Percentiles rank a stretch among this genome's conserved stretches.
phyloP scores from a whole-genome alignment of 2,888 invertebrate species.

The Phyllotreta cruciferae region DNA sequence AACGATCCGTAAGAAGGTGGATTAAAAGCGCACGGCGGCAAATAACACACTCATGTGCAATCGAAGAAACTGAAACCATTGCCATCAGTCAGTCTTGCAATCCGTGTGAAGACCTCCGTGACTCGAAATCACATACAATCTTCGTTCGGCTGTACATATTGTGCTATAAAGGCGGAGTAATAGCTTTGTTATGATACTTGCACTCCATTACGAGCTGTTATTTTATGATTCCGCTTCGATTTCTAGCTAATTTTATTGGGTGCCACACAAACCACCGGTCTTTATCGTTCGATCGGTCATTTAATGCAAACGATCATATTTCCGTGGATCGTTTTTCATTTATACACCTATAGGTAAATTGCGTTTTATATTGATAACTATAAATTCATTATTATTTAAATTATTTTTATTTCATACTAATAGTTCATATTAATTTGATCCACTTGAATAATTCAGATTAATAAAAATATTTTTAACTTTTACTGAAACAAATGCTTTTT shows the following conservation, averaged over 20 bases:
- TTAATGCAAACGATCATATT: too few relatives aligned
- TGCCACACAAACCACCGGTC: slow-evolving; percentile 38
- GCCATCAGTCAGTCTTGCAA: slow-evolving; percentile 8
- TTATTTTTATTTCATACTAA: too few relatives aligned
- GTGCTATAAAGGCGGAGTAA: slow-evolving; percentile 58
- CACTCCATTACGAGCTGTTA: slow-evolving; percentile 49
- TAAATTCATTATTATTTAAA: too few relatives aligned
- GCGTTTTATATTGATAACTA: too few relatives aligned
- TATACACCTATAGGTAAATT: too few relatives aligned
- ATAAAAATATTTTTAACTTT: too few relatives aligned
- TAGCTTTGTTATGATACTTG: slow-evolving; percentile 57
- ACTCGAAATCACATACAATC: slow-evolving; percentile 50
- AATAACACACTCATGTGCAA: neutral
- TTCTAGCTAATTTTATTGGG: slow-evolving; percentile 45
- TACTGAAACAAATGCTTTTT: neutral
- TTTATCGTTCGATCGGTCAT: slow-evolving; percentile 7
- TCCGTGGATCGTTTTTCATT: too few relatives aligned
- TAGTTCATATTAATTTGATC: too few relatives aligned
- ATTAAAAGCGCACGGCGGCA: too few relatives aligned
- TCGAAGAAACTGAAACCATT: slow-evolving; percentile 16
- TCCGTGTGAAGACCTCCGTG: slow-evolving; percentile 45
- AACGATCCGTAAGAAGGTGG: too few relatives aligned
- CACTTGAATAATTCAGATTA: too few relatives aligned
- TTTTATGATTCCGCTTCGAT: slow-evolving; percentile 51
- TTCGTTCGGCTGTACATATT: slow-evolving; percentile 53